These are phyloP conservation scores for Hemicordylus capensis DNA, from an alignment of 2,113 vertebrate species.

Conservation along the genomic window DNA sequence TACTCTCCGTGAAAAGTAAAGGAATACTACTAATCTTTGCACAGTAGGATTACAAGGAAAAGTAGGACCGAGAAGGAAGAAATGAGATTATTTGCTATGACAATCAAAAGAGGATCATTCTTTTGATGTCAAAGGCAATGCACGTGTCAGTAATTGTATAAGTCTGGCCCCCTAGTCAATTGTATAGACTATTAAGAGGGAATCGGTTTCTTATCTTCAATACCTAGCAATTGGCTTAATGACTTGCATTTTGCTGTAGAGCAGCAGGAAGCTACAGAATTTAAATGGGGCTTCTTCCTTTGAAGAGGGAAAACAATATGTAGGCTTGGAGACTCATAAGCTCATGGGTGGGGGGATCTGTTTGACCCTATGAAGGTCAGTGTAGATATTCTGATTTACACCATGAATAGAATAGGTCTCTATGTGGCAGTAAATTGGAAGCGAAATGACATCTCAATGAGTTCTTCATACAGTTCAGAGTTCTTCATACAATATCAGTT, in stretches of 20 bases:
- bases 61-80: not conserved
- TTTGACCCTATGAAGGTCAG: constrained; percentile 1
- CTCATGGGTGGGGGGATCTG: not conserved
- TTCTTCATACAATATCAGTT: too few relatives aligned
- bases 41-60: not conserved
- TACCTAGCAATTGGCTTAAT: not conserved
- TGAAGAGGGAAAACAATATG: not conserved
- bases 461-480: too few relatives aligned
- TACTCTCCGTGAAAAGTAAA: constrained; percentile 25
- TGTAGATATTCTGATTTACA: not conserved
- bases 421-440: not conserved
- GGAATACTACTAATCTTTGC: constrained; percentile 29
- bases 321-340: not conserved
- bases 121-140: constrained; percentile 5
- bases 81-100: not conserved
- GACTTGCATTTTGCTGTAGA: constrained; percentile 7
- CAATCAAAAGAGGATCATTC: constrained; percentile 9
- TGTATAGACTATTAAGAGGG: not conserved
- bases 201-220: constrained; percentile 3
- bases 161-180: rapidly evolving
- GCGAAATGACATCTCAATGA: not conserved
- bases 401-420: not conserved
- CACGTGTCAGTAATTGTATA: not conserved
- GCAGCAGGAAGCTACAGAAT: not conserved
- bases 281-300: not conserved